phyloP scores from a whole-genome alignment of 2,113 vertebrate species.

The Zingel zingel region DNA sequence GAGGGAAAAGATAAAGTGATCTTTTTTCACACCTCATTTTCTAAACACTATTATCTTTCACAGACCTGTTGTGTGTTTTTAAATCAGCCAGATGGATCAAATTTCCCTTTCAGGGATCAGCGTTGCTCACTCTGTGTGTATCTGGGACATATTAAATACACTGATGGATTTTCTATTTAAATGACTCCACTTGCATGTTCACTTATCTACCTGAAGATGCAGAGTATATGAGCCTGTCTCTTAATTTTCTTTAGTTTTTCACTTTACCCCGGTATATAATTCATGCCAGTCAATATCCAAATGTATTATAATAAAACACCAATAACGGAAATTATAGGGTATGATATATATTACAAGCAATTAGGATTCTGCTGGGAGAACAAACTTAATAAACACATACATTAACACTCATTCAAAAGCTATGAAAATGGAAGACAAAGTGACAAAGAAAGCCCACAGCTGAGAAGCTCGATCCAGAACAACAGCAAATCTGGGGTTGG shows the following conservation, averaged over 20 bases:
- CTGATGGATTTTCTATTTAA: constrained; percentile 11
- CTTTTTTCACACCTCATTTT: background rate
- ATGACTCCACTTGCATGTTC: background rate
- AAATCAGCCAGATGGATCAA: constrained; percentile 48
- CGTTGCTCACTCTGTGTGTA: background rate
- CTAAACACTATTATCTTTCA: background rate
- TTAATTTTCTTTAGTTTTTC: background rate
- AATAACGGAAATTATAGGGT: background rate
- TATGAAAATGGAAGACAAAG: no score
- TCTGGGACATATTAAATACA: constrained; percentile 9
- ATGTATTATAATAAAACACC: background rate
- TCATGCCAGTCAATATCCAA: background rate
- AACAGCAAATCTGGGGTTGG: no score
- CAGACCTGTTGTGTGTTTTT: background rate
- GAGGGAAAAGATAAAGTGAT: background rate
- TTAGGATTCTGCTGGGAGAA: background rate
- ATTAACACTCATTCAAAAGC: no score
- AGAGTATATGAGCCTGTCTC: background rate
- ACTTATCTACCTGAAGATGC: background rate
- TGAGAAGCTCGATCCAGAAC: no score
- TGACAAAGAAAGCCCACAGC: no score
- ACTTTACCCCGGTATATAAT: background rate
- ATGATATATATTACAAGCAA: background rate
- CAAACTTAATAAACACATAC: background rate
- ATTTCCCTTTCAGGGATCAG: constrained; percentile 29